Base-by-base conservation (phyloP, 2,888 invertebrate genomes). In the Apamea anceps region DNA sequence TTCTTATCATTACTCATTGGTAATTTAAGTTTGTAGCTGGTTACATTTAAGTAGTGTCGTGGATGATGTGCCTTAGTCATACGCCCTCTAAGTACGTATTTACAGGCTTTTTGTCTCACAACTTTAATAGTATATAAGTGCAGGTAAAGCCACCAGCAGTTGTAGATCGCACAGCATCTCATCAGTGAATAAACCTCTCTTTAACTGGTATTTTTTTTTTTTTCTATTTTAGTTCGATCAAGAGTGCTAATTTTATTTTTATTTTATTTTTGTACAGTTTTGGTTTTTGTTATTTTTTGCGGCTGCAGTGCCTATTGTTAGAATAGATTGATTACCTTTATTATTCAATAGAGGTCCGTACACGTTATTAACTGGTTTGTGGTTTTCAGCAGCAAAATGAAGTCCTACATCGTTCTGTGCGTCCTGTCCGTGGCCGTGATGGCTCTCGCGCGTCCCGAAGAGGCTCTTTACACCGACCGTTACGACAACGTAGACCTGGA, bases 401-500 rank as follows among this genome's bases (percentile, higher is more conserved):
- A 92, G 65, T 77, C 87, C 72, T 79, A 93, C 82, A 81, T 92
- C 79, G 87, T 90, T 5, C 72, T 95, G 72, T 92, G 94, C 81
- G 75, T 94, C 63, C 57, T 96, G 25, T 93, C 75, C 25, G 15
- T 81, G 42, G 90, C 93, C 42, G 92, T 93, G 1, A 77, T 91
- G 37, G 90, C 88, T 3, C 71, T 86, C 0, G 93, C 93, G 0
- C 91, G 90, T 4, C 94, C 94, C 0, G 89, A 90, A 0, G 93
- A 92, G 0, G 91, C 92, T 0, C 82, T 88, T 0, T 95, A 98
- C 93, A 98, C 98, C 21, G 97, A 97, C 77, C 97, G 97, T 84
- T 98, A 97, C 85, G 98, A 98, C 92, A 97, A 97, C 90, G 92
- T 98, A 42, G 96, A 98, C 91, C 79, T 98, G 78, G 98, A 98